Conservation (phyloP, 2,888 invertebrate genomes). For the Chrysina gloriosa region DNA sequence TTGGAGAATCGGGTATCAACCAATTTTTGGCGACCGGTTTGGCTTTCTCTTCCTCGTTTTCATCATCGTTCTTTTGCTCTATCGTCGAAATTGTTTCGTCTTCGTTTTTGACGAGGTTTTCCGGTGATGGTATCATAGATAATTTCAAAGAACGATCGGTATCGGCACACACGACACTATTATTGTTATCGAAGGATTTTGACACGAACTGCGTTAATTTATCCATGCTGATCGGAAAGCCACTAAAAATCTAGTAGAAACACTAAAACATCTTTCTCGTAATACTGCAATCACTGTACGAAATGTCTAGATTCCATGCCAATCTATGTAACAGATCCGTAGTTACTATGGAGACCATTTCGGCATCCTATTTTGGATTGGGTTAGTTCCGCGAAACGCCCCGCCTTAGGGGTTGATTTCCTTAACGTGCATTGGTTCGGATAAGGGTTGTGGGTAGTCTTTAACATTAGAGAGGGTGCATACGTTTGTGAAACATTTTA, state of each 20-base stretch:
- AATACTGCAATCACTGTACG: conserved; percentile 61
- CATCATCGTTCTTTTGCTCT: conserved; percentile 42
- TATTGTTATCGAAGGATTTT: conserved; percentile 81
- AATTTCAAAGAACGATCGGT: conserved; percentile 57
- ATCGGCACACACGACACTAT: conserved; percentile 56
- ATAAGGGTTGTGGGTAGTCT: conserved; percentile 46
- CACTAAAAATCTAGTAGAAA: conserved; percentile 41
- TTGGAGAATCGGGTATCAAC: conserved; percentile 61
- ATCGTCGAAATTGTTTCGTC: conserved; percentile 48
- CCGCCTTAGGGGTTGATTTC: conserved; percentile 55
- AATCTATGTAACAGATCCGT: conserved; percentile 52
- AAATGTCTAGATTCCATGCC: conserved; percentile 60
- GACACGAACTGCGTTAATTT: conserved; percentile 92
- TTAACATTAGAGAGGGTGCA: conserved; percentile 49
- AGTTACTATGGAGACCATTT: conserved; percentile 60
- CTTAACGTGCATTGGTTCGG: conserved; percentile 48
- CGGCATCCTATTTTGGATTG: conserved; percentile 53
- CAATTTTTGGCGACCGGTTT: conserved; percentile 62
- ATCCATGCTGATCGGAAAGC: conserved; percentile 71
- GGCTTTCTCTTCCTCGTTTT: conserved; percentile 42
- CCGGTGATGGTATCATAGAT: conserved; percentile 53
- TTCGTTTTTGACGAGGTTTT: conserved; percentile 57
- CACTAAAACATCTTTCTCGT: conserved; percentile 53
- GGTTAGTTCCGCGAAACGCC: conserved; percentile 56
- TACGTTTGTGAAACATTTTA: conserved; percentile 53